A percentile compares a stretch with the other conserved stretches of the same genome.
phyloP scores from a whole-genome alignment of 92 coral and sea anemone genomes.

The Epizoanthus ramosus region DNA sequence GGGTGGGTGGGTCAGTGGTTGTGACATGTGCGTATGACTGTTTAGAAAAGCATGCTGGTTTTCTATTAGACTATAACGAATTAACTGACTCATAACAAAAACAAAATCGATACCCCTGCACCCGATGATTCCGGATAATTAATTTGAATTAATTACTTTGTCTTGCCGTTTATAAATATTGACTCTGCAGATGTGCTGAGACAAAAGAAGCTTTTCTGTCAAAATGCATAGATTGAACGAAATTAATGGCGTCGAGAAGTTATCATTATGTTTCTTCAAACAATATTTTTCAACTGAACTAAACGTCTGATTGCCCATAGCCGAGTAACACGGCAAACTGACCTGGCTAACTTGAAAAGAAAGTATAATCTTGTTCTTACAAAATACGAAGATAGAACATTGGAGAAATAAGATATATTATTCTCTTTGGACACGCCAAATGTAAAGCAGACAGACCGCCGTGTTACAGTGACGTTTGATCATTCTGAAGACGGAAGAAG shows the following conservation, averaged over 20 bases:
- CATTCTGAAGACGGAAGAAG: too few species aligned
- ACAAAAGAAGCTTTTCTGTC: background rate
- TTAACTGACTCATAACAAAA: conserved; percentile 1
- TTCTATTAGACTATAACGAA: background rate
- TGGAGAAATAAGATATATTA: too few species aligned
- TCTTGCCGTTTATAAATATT: conserved; percentile 7
- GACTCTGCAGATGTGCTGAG: conserved; percentile 27
- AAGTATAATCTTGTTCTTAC: too few species aligned
- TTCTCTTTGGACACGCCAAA: too few species aligned
- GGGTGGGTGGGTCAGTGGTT: background rate
- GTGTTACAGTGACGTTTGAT: too few species aligned
- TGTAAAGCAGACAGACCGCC: too few species aligned
- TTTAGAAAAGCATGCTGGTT: background rate
- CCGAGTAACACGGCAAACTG: background rate
- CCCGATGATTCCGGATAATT: background rate
- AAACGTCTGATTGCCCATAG: too few species aligned
- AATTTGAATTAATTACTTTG: background rate
- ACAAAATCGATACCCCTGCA: background rate
- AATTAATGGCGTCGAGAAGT: background rate
- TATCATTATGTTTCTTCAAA: background rate
- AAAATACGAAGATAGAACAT: too few species aligned
- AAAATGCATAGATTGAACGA: conserved; percentile 24
- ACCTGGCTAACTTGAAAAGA: background rate
- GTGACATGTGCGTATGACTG: background rate
- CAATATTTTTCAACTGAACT: background rate